Conservation (phyloP, 2,888 invertebrate species). For the Agriopis leucophaearia region DNA sequence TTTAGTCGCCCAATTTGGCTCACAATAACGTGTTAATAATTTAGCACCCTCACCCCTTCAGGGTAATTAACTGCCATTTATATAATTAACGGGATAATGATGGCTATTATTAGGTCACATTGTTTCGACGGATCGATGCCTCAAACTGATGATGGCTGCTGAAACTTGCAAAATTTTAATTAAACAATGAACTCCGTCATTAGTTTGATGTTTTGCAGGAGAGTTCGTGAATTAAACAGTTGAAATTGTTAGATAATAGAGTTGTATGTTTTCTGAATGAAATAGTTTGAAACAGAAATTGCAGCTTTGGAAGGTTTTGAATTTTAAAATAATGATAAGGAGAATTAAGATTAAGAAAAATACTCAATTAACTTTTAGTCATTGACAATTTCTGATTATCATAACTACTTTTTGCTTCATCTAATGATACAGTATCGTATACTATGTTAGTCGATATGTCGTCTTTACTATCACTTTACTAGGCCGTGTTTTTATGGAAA, state of each 20-base stretch:
- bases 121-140: conserved; percentile 43
- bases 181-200: conserved; percentile 5
- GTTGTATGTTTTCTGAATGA: too few species aligned
- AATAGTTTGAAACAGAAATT: too few species aligned
- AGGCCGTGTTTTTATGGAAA: too few species aligned
- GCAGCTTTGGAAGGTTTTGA: too few species aligned
- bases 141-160: conserved; percentile 52
- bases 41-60: conserved; percentile 36
- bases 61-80: conserved; percentile 48
- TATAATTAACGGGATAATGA: conserved; percentile 51
- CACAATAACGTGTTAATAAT: conserved; percentile 24
- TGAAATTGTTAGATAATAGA: neutral
- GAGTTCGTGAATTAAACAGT: neutral
- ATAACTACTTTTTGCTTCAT: too few species aligned
- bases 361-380: too few species aligned
- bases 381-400: too few species aligned
- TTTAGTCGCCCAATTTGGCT: neutral
- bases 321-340: too few species aligned
- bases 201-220: neutral
- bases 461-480: too few species aligned
- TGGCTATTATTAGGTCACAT: conserved; percentile 42
- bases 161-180: conserved; percentile 49
- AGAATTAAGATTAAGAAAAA: too few species aligned
- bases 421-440: too few species aligned
- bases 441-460: too few species aligned